Percentiles rank a stretch among this genome's conserved stretches.
Evolutionary conservation across 2,888 invertebrate genomes (phyloP).

Genomic region (Cheilosia grossa): DNA sequence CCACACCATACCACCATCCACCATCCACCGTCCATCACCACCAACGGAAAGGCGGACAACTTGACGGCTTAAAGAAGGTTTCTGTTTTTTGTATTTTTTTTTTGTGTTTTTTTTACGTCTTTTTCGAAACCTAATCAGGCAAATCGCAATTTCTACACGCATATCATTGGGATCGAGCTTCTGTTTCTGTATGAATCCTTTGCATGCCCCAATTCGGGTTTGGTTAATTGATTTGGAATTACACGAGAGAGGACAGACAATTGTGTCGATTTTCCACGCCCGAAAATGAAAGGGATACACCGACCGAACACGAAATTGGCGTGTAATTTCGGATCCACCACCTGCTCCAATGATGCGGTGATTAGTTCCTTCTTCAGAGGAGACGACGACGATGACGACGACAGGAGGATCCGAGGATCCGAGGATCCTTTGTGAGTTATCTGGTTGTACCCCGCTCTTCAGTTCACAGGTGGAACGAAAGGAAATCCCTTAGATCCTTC

Average conservation of each 20-base stretch:
- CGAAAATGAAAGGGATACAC: constrained; percentile 62
- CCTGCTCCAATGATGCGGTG: constrained; percentile 54
- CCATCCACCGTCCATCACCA: constrained; percentile 1
- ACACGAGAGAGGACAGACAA: constrained; percentile 33
- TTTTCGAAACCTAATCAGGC: constrained; percentile 68
- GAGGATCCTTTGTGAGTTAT: constrained; percentile 65
- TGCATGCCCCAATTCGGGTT: constrained; percentile 72
- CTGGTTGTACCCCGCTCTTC: constrained; percentile 24
- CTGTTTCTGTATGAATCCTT: constrained; percentile 63
- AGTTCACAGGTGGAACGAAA: constrained; percentile 70
- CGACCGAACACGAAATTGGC: constrained; percentile 65
- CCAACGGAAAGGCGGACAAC: constrained; percentile 34
- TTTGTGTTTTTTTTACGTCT: constrained; percentile 20
- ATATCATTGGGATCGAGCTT: constrained; percentile 61
- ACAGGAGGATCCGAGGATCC: constrained; percentile 53
- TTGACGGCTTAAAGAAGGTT: constrained; percentile 50
- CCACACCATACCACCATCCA: constrained; percentile 18
- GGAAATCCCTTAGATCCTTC: constrained; percentile 69
- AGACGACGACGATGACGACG: constrained; percentile 10
- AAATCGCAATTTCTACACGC: constrained; percentile 73
- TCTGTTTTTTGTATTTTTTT: constrained; percentile 7
- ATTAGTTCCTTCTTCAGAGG: constrained; percentile 68
- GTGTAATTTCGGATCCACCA: constrained; percentile 70
- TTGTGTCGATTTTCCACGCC: constrained; percentile 61
- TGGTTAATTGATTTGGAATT: constrained; percentile 72